Percentiles rank a stretch among this genome's conserved stretches.
Conservation (phyloP, 2,888 invertebrate genomes). For the Anodontia alba region DNA sequence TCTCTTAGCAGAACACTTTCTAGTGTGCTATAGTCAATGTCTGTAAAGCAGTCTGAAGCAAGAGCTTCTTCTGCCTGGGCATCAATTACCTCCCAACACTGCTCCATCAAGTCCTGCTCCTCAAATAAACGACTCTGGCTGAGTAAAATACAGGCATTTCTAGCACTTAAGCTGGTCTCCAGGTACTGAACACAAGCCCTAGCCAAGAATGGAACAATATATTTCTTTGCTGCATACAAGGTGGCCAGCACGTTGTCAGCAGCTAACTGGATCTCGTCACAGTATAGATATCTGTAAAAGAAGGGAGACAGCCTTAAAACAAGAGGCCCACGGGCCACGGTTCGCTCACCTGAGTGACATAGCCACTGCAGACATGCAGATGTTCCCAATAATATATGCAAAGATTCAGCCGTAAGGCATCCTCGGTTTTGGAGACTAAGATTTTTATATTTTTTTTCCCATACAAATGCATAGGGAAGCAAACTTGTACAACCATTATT, state of each 20-base stretch:
- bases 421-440: too few species aligned
- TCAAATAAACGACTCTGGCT: slow-evolving; percentile 98
- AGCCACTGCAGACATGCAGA: too few species aligned
- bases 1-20: slow-evolving; percentile 96
- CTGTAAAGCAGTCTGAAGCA: slow-evolving; percentile 97
- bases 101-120: slow-evolving; percentile 97
- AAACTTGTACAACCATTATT: too few species aligned
- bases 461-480: too few species aligned
- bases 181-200: slow-evolving; percentile 97
- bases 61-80: slow-evolving; percentile 98
- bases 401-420: too few species aligned
- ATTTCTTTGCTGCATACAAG: slow-evolving; percentile 98
- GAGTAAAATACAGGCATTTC: slow-evolving; percentile 97
- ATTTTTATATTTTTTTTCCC: too few species aligned
- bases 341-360: too few species aligned
- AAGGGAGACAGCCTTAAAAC: too few species aligned
- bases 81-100: slow-evolving; percentile 91
- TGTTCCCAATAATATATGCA: too few species aligned
- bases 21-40: slow-evolving; percentile 96
- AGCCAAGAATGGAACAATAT: slow-evolving; percentile 97
- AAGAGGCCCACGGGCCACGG: too few species aligned
- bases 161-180: slow-evolving; percentile 97
- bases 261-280: slow-evolving; percentile 97
- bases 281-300: slow-evolving; percentile 94
- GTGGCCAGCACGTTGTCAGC: slow-evolving; percentile 97